phyloP scores from a whole-genome alignment of 2,888 invertebrate species.

The Leuctra nigra region DNA sequence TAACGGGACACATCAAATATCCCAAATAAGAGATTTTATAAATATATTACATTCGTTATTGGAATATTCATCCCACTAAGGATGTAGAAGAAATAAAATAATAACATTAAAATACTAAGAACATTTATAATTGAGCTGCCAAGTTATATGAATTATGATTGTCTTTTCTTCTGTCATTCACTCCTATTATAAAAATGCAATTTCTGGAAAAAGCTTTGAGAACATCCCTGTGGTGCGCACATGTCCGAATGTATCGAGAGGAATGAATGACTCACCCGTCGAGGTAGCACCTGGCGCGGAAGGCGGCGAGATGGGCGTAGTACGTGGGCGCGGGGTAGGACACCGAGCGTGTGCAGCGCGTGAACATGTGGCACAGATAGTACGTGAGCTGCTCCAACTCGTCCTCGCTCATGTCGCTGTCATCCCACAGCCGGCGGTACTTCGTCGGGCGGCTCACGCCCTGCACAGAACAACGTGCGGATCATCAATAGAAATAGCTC shows the following conservation, averaged over 20 bases:
- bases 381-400: constrained; percentile 73
- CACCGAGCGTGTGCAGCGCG: constrained; percentile 74
- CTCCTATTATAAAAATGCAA: neutral
- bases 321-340: constrained; percentile 85
- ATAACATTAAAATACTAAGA: no score
- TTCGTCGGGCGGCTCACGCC: constrained; percentile 83
- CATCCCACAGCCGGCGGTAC: constrained; percentile 79
- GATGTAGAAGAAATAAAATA: no score
- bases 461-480: no score
- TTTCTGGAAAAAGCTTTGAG: neutral
- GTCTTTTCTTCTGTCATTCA: neutral
- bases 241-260: neutral
- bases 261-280: constrained; percentile 33
- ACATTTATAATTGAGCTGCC: no score
- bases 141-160: no score
- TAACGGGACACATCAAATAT: no score
- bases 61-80: no score
- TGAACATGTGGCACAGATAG: constrained; percentile 78
- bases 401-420: constrained; percentile 60
- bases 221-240: neutral
- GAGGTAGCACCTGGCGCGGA: constrained; percentile 51
- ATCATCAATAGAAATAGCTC: no score
- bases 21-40: no score
- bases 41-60: no score
- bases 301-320: constrained; percentile 80